Percentiles rank a stretch among this genome's conserved stretches.
phyloP scores from a whole-genome alignment of 2,797 vertebrate species.

The Gadopsis marmoratus region DNA sequence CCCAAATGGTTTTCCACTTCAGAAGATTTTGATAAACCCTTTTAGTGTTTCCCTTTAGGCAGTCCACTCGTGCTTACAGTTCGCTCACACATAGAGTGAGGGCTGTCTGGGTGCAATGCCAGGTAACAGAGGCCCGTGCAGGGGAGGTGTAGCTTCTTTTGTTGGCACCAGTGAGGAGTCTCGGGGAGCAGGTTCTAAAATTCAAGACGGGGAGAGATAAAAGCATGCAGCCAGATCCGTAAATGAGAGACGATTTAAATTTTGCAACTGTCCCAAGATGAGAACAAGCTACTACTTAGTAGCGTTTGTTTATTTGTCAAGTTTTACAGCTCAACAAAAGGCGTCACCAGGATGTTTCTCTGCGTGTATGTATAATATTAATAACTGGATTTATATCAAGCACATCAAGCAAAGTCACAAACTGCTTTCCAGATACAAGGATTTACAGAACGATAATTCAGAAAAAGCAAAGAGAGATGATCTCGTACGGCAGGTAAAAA shows the following conservation, averaged over 20 bases:
- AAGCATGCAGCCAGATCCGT: not conserved
- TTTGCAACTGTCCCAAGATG: not conserved
- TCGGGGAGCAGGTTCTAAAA: not conserved
- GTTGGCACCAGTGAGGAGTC: not conserved
- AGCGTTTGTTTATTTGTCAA: not conserved
- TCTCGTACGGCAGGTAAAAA: no score
- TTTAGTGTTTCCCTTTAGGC: not conserved
- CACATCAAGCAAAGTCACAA: no score
- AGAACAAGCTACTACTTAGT: not conserved
- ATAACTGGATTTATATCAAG: no score
- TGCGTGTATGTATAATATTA: not conserved
- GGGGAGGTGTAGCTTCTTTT: not conserved
- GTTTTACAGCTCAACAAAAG: not conserved
- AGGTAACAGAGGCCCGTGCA: not conserved
- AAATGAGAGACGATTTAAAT: not conserved
- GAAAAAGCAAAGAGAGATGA: no score
- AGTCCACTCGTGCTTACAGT: no score
- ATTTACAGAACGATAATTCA: no score
- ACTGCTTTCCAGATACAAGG: no score
- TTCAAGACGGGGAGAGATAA: not conserved
- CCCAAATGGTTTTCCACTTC: not conserved
- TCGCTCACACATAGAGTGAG: not conserved
- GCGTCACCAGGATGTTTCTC: not conserved
- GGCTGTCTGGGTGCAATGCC: no score
- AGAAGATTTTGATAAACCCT: not conserved